A percentile compares a stretch with the other conserved stretches of the same genome.
Evolutionary conservation across 1,140 invertebrate genomes (phyloP).

Genomic region (Danaus melanippus): DNA sequence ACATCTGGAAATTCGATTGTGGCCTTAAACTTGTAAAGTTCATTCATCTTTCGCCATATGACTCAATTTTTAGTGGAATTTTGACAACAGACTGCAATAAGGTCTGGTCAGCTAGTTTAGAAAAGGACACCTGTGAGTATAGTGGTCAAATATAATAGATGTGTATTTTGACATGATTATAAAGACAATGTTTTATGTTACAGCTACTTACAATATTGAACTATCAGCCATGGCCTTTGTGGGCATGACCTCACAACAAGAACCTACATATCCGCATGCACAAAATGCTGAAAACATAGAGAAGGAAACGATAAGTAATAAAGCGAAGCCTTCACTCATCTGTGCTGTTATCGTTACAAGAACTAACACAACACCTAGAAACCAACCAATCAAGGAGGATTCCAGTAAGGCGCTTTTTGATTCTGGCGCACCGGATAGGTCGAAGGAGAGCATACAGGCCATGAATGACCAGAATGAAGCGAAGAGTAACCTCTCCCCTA

Average conservation of each 20-base stretch:
- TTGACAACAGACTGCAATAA: conserved; percentile 56
- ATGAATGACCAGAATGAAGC: conserved; percentile 71
- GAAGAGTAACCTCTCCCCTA: conserved; percentile 49
- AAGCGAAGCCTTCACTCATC: conserved; percentile 54
- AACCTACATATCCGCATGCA: conserved; percentile 37
- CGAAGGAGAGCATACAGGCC: conserved; percentile 59
- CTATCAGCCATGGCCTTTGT: conserved; percentile 62
- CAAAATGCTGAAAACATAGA: conserved; percentile 44
- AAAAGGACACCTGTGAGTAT: conserved; percentile 63
- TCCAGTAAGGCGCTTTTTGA: conserved; percentile 61
- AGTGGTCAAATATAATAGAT: conserved; percentile 1
- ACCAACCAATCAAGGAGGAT: conserved; percentile 52
- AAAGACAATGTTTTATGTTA: conserved; percentile 17
- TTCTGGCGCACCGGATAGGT: conserved; percentile 37
- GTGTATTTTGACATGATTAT: conserved; percentile 4
- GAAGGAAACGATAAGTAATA: conserved; percentile 41
- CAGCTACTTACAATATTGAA: conserved; percentile 56
- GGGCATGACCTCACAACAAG: conserved; percentile 52
- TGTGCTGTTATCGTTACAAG: conserved; percentile 53
- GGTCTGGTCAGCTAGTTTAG: conserved; percentile 63
- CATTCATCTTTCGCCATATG: conserved; percentile 58
- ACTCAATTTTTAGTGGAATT: conserved; percentile 64
- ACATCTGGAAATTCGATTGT: conserved; percentile 82
- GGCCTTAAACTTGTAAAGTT: conserved; percentile 76
- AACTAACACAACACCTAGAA: conserved; percentile 34